Percentiles rank a stretch among this genome's conserved stretches.
phyloP scores from a whole-genome alignment of 2,797 vertebrate genomes.

The Brachyalestes nurse region DNA sequence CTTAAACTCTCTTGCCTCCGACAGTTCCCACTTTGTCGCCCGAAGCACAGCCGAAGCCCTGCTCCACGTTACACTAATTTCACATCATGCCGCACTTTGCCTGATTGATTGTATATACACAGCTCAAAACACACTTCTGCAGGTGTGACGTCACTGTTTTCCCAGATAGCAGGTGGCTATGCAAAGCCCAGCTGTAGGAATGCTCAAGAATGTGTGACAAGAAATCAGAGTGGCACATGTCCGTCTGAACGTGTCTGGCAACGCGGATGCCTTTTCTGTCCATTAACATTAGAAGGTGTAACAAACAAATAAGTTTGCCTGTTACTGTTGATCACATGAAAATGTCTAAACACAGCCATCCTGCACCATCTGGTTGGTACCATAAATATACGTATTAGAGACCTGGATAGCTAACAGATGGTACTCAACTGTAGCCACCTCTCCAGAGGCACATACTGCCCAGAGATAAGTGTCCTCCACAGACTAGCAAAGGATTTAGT shows the following conservation, averaged over 20 bases:
- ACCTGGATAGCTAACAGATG: background rate
- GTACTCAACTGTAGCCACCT: background rate
- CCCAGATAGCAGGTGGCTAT: slow-evolving; percentile 1
- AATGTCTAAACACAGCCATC: background rate
- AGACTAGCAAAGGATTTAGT: background rate
- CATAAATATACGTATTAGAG: background rate
- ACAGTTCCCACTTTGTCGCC: slow-evolving; percentile 3
- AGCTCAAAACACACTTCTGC: background rate
- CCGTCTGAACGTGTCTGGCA: background rate
- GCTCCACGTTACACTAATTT: background rate
- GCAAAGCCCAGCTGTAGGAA: background rate
- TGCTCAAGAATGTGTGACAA: background rate
- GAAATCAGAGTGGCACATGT: background rate
- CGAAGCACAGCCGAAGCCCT: background rate
- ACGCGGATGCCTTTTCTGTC: background rate
- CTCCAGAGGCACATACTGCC: background rate
- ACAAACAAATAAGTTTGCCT: background rate
- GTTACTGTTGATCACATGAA: background rate
- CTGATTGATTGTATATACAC: background rate
- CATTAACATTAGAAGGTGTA: background rate
- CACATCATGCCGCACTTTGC: background rate
- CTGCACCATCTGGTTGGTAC: background rate
- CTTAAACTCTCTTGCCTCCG: slow-evolving; percentile 35
- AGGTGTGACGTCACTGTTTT: background rate
- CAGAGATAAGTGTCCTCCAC: background rate